Percentiles rank a stretch among this genome's conserved stretches.
Evolutionary conservation across 2,888 invertebrate genomes (phyloP).

Genomic region (Microplitis manilae): DNA sequence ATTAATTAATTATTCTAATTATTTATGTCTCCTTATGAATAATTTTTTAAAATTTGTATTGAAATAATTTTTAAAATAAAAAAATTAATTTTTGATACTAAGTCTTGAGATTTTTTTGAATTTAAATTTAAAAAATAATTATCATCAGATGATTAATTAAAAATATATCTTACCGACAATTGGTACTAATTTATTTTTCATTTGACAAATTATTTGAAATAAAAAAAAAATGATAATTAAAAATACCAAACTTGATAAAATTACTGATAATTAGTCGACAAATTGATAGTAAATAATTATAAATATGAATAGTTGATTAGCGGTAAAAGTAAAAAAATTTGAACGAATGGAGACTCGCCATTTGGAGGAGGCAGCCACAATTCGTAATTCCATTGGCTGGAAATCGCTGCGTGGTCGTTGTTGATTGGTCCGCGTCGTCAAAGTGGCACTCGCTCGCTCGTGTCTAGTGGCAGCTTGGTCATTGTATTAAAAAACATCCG

Average conservation of each 20-base stretch:
- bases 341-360: conserved; percentile 59
- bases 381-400: conserved; percentile 56
- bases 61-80: too few relatives aligned
- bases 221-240: not conserved
- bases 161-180: not conserved
- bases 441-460: not conserved
- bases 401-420: conserved; percentile 61
- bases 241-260: not conserved
- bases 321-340: not conserved
- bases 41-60: too few relatives aligned
- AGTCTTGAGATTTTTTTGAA: too few relatives aligned
- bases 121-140: not conserved
- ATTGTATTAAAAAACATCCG: conserved; percentile 11
- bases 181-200: not conserved
- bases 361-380: conserved; percentile 59
- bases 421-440: conserved; percentile 58
- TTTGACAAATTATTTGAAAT: not conserved
- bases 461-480: not conserved
- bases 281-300: not conserved
- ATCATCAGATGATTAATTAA: not conserved
- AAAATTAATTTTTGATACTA: too few relatives aligned
- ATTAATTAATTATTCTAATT: too few relatives aligned
- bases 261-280: not conserved
- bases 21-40: too few relatives aligned
- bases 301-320: conserved; percentile 13